phyloP scores from a whole-genome alignment of 2,113 vertebrate genomes.

The Fulmarus glacialis region DNA sequence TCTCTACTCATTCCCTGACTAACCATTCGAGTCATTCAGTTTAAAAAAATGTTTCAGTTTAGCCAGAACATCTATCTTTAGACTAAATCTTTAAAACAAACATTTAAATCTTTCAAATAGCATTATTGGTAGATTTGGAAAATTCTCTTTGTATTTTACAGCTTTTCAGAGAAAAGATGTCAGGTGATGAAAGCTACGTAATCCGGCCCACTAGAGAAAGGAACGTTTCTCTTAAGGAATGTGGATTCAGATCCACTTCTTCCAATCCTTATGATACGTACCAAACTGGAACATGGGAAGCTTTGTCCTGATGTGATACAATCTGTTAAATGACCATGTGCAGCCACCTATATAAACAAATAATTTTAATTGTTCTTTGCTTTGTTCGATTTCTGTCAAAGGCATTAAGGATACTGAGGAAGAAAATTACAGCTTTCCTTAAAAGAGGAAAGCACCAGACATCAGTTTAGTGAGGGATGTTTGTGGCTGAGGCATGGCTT shows the following conservation, averaged over 20 bases:
- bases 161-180: neutral
- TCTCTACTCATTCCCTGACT: neutral
- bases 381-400: neutral
- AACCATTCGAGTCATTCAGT: neutral
- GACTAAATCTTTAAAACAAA: neutral
- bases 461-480: neutral
- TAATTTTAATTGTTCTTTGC: neutral
- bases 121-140: neutral
- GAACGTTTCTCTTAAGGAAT: neutral
- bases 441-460: neutral
- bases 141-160: neutral
- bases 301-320: neutral
- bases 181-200: neutral
- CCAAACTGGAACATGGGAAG: neutral
- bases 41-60: neutral
- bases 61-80: neutral
- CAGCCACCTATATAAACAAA: neutral
- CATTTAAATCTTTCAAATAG: neutral
- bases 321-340: neutral
- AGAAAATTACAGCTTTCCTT: neutral
- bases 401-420: neutral
- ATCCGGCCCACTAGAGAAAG: neutral
- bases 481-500: neutral
- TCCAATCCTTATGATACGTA: neutral
- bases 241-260: neutral